phyloP scores from a whole-genome alignment of 1,140 invertebrate genomes.

The Riptortus pedestris region DNA sequence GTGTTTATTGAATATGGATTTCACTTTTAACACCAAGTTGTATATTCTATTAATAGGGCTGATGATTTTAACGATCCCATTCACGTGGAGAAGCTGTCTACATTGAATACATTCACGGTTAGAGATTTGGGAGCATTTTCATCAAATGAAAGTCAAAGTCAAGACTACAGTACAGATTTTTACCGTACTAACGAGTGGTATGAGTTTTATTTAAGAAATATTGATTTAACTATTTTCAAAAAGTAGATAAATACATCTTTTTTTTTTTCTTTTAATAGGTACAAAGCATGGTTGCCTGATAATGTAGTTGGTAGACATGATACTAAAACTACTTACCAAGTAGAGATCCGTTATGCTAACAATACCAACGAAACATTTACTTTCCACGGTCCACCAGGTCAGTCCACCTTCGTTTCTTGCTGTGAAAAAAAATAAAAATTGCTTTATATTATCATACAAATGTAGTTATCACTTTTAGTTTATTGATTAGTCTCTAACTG shows the following conservation, averaged over 20 bases:
- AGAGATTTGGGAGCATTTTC: conserved; percentile 74
- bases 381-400: conserved; percentile 83
- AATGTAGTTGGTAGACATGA: conserved; percentile 69
- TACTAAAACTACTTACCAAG: conserved; percentile 85
- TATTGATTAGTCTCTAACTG: conserved; percentile 21
- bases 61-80: conserved; percentile 93
- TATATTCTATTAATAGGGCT: too few species aligned
- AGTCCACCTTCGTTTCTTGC: conserved; percentile 28
- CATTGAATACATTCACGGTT: conserved; percentile 74
- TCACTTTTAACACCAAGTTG: too few species aligned
- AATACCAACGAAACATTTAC: conserved; percentile 90
- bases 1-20: too few species aligned
- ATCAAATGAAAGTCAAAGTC: conserved; percentile 49
- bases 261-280: conserved; percentile 40
- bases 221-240: not conserved
- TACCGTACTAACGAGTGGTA: conserved; percentile 92
- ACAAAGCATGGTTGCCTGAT: conserved; percentile 78
- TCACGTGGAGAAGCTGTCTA: conserved; percentile 82
- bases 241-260: not conserved
- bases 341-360: conserved; percentile 86
- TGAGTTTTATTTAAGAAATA: conserved; percentile 4
- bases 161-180: conserved; percentile 81
- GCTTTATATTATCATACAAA: not conserved
- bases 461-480: not conserved
- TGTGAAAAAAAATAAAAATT: conserved; percentile 18